Evolutionary conservation across 1,140 invertebrate genomes (phyloP), one percentile per base, ranked within the genome.

Genomic region (Lamellibrachia luymesi): DNA sequence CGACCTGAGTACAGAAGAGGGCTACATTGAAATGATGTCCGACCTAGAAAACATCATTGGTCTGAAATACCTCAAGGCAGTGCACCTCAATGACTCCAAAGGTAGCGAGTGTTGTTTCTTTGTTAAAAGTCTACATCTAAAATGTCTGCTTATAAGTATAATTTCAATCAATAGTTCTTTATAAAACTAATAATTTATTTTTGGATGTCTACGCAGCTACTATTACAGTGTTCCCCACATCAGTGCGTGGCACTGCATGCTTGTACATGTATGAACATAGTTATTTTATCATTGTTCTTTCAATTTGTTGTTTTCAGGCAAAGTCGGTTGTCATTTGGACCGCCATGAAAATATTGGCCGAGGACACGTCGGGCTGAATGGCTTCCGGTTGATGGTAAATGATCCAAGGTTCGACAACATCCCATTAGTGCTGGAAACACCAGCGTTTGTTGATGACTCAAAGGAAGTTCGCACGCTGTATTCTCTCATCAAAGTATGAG

Each of bases 61-160:
- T 6, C 95, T 97, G 51, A 93, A 96, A 90, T 97, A 97, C 94
- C 95, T 97, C 2, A 96, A 96, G 93, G 97, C 96, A 2, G 56
- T 97, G 90, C 97, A 97, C 94, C 93, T 97, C 5, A 97, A 97
- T 95, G 97, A 97, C 94, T 97, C 97, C 7, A 96, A 97, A 95
- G 96, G 97, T 97, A 94, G 94, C 92, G 10, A 27, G 52, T 5
- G 50, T 38, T 56, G 50, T n/a, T 50, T 64, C 50, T 22, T 92
- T 51, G 52, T 56, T 38, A 38, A 38, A n/a, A 92, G 7, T 49
- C 13, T 91, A 0, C 4, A 91, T 91, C 7, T 27, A 91, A 22
- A 10, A 80, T 80, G 38, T 38, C 38, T 38, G 38, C 38, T 38
- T 38, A 38, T 38, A 38, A 38, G 38, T 38, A 38, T 38, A 38